Percentiles rank a stretch among this genome's conserved stretches.
Evolutionary conservation across 2,888 invertebrate species (phyloP).

Genomic region (Drosophila demipolita): DNA sequence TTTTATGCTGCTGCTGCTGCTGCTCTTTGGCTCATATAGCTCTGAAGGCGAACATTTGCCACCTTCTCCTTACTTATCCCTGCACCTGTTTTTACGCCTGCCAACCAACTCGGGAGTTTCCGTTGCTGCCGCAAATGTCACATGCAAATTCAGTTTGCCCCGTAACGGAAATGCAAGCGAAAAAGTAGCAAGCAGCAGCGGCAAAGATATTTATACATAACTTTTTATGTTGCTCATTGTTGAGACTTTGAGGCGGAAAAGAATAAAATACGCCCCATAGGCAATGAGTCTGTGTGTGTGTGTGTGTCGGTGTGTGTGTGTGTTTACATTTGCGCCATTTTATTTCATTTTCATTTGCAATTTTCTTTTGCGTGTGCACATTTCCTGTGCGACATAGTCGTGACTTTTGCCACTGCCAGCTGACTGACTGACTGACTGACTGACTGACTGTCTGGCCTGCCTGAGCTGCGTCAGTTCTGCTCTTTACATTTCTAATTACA

Average conservation of each 20-base stretch:
- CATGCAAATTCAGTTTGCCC: conserved; percentile 69
- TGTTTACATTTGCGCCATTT: conserved; percentile 69
- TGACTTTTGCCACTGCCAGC: conserved; percentile 62
- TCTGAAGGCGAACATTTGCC: conserved; percentile 31
- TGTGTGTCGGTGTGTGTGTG: conserved; percentile 32
- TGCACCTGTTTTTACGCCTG: conserved; percentile 16
- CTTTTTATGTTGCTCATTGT: conserved; percentile 69
- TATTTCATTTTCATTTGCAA: conserved; percentile 73
- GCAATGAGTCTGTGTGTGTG: conserved; percentile 48
- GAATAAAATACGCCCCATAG: conserved; percentile 58
- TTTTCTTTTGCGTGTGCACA: conserved; percentile 71
- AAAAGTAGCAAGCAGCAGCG: conserved; percentile 58
- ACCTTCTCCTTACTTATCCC: background rate
- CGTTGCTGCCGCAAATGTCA: conserved; percentile 62
- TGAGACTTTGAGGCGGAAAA: conserved; percentile 59
- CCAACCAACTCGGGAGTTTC: conserved; percentile 18
- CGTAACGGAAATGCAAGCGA: conserved; percentile 72
- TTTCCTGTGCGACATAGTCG: conserved; percentile 62
- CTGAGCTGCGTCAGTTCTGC: conserved; percentile 12
- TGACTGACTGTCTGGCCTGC: conserved; percentile 16
- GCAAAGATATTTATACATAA: conserved; percentile 70
- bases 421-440: conserved; percentile 22
- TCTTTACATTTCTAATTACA: conserved; percentile 75
- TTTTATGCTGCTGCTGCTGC: conserved; percentile 33
- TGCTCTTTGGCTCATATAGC: conserved; percentile 49